Evolutionary conservation across 2,888 invertebrate species (phyloP), one percentile per base, ranked within the genome.

Genomic region (Drosophila affinis): DNA sequence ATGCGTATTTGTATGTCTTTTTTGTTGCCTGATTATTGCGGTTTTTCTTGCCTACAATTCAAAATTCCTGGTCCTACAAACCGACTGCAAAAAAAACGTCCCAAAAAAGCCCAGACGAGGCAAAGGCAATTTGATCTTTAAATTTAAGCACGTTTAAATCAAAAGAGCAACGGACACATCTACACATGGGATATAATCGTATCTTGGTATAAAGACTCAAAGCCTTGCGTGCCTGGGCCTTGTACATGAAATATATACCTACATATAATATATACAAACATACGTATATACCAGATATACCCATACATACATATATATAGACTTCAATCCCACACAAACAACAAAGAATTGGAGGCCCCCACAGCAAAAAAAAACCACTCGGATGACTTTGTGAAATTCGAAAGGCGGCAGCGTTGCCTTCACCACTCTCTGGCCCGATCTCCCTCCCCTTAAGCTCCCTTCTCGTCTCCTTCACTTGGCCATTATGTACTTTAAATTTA

Each of bases 401-500:
- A 86, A 86, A 86, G 85, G 85, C 79, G 72, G 80, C 87, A 84
- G 82, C 63, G 65, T 67, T 62, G 65, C 64, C 54, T 62, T 52
- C 73, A 52, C 60, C 64, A 59, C 55, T 49, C 62, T 32, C 52
- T n/a, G 12, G n/a, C 21, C 46, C 56, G 46, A 3, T 17, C 44
- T n/a, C 56, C 14, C 21, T 55, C 56, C 14, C 21, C 58, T 24
- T 24, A 24, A 24, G 24, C 56, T 51, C 49, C 61, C 18, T 21
- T 24, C 62, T 61, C 56, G 56, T 54, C 60, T 63, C 62, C 59
- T 52, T 62, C 65, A 65, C 64, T 72, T 84, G 77, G 87, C 76
- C 76, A 87, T 85, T 86, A 86, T 88, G 88, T 86, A 86, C 86
- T 86, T 86, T 88, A 88, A 88, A 88, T 88, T 88, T 83, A 88